Conservation (phyloP, 1,140 invertebrate genomes). For the Nephotettix cincticeps region DNA sequence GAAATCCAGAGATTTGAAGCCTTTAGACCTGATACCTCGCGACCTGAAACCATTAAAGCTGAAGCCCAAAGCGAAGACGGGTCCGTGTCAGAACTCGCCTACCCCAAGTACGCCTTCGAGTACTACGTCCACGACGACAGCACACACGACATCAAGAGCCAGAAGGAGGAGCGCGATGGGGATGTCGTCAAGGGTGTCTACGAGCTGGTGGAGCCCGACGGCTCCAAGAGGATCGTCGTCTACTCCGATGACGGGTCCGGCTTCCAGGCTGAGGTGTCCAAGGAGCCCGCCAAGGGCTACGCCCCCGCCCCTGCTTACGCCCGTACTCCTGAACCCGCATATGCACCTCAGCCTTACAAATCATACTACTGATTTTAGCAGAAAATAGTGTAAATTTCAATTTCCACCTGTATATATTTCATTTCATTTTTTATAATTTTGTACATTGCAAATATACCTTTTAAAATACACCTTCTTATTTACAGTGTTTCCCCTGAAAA, state of each 20-base stretch:
- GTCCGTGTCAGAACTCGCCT: too few relatives aligned
- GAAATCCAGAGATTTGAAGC: too few relatives aligned
- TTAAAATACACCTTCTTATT: too few relatives aligned
- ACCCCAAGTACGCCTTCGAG: constrained; percentile 49
- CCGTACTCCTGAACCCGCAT: not conserved
- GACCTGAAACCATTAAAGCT: too few relatives aligned
- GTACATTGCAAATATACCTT: too few relatives aligned
- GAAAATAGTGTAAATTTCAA: too few relatives aligned
- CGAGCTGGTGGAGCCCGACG: constrained; percentile 57
- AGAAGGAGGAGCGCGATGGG: constrained; percentile 51
- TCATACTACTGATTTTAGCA: too few relatives aligned
- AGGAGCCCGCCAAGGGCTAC: constrained; percentile 45
- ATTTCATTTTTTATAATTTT: too few relatives aligned
- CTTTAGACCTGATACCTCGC: too few relatives aligned
- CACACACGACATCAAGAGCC: constrained; percentile 53
- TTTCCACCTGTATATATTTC: too few relatives aligned
- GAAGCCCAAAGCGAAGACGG: too few relatives aligned
- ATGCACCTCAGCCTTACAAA: not conserved
- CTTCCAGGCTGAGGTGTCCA: constrained; percentile 59
- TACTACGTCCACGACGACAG: constrained; percentile 55
- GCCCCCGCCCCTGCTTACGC: not conserved
- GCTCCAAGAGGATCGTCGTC: constrained; percentile 58
- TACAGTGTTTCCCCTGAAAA: too few relatives aligned
- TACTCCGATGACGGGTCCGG: constrained; percentile 60
- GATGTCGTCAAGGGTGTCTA: constrained; percentile 50